Percentiles rank a stretch among this genome's conserved stretches.
phyloP scores from a whole-genome alignment of 2,888 invertebrate species.

The Apodemia duryi region DNA sequence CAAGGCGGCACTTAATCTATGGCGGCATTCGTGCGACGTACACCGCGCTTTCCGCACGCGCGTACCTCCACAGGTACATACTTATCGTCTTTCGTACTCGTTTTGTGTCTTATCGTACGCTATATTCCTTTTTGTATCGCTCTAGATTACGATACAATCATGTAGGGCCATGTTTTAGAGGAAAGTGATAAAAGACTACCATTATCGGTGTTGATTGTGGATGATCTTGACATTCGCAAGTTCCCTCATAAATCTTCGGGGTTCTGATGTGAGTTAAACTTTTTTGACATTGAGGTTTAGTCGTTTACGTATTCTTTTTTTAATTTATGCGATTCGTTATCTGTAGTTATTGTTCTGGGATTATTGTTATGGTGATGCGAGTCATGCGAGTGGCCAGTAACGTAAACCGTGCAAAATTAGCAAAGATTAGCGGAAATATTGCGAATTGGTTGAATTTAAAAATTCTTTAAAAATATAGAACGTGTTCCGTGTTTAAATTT shows the following conservation, averaged over 20 bases:
- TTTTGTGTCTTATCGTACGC: slow-evolving; percentile 58
- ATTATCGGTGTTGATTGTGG: slow-evolving; percentile 28
- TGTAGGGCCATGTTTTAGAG: slow-evolving; percentile 23
- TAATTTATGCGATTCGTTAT: slow-evolving; percentile 56
- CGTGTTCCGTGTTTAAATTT: neutral
- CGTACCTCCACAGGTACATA: slow-evolving; percentile 29
- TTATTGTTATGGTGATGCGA: slow-evolving; percentile 69
- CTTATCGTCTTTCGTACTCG: slow-evolving; percentile 47
- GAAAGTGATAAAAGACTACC: slow-evolving; percentile 28
- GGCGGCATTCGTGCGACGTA: slow-evolving; percentile 69
- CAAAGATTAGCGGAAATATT: slow-evolving; percentile 57
- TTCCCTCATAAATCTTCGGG: slow-evolving; percentile 34
- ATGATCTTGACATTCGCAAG: slow-evolving; percentile 56
- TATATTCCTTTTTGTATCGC: slow-evolving; percentile 23
- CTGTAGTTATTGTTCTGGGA: slow-evolving; percentile 60
- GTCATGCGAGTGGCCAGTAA: slow-evolving; percentile 50
- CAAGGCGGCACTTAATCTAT: slow-evolving; percentile 38
- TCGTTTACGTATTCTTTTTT: slow-evolving; percentile 57
- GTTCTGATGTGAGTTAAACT: slow-evolving; percentile 37
- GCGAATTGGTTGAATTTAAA: slow-evolving; percentile 18
- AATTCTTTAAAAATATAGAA: slow-evolving; percentile 5
- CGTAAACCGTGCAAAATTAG: slow-evolving; percentile 51
- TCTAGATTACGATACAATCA: slow-evolving; percentile 27
- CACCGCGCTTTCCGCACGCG: slow-evolving; percentile 64
- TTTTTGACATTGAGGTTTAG: slow-evolving; percentile 42